Evolutionary conservation across 2,888 invertebrate species (phyloP).

Genomic region (Pachycephus smyrnensis): DNA sequence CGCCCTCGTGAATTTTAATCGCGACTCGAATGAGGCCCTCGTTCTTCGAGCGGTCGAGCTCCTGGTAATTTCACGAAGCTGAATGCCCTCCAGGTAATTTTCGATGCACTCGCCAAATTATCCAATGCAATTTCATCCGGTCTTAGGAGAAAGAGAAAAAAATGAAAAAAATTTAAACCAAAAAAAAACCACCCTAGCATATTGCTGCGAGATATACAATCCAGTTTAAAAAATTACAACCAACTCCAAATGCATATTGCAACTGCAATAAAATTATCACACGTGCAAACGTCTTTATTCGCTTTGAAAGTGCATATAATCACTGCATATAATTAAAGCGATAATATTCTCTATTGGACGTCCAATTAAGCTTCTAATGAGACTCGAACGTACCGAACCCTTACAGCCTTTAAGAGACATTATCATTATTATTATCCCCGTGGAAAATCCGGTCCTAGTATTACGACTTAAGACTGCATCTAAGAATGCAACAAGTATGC

Average conservation of each 20-base stretch:
- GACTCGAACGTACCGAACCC: background rate
- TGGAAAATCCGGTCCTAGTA: background rate
- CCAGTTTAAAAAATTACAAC: background rate
- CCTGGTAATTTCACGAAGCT: background rate
- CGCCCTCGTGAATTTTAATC: background rate
- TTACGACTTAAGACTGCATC: background rate
- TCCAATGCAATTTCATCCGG: background rate
- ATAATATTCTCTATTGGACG: background rate
- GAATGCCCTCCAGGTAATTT: background rate
- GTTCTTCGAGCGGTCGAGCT: background rate
- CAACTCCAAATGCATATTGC: background rate
- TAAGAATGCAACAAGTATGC: background rate
- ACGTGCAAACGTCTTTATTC: background rate
- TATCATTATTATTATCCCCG: background rate
- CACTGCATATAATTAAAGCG: background rate
- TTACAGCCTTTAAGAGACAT: background rate
- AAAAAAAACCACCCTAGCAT: background rate
- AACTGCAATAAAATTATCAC: background rate
- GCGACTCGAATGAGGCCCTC: background rate
- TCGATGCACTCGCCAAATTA: background rate
- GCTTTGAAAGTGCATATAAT: background rate
- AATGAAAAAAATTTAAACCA: too few species aligned
- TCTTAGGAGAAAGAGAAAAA: background rate
- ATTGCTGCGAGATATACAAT: background rate
- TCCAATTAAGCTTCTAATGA: background rate